These are phyloP conservation scores for Aphaenogaster rudis DNA, from an alignment of 1,140 invertebrate genomes.

Conservation along the genomic window DNA sequence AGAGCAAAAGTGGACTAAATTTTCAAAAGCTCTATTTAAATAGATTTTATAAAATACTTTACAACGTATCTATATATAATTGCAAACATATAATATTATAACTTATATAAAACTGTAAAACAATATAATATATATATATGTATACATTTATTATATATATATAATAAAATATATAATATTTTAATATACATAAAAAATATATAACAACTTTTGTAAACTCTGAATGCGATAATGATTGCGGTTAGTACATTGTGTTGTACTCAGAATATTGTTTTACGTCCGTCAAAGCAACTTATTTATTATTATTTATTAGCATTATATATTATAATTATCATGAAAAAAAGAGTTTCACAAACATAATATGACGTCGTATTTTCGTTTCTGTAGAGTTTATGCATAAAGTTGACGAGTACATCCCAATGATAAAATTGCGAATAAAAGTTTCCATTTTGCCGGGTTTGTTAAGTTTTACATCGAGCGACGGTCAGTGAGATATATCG, in stretches of 20 bases:
- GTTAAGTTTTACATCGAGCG: conserved; percentile 25
- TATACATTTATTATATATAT: too few relatives aligned
- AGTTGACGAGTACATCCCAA: neutral
- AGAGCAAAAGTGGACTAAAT: neutral
- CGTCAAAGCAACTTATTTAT: neutral
- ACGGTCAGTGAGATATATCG: conserved; percentile 24
- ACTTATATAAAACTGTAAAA: neutral
- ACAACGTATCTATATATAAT: neutral
- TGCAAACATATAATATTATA: neutral
- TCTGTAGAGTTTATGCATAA: neutral
- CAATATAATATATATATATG: neutral
- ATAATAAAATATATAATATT: too few relatives aligned
- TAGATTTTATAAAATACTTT: neutral
- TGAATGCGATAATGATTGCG: too few relatives aligned
- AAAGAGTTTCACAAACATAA: conserved; percentile 9
- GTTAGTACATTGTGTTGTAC: neutral
- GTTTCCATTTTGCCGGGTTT: conserved; percentile 21
- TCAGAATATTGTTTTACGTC: neutral
- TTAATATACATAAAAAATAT: too few relatives aligned
- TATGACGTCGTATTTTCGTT: neutral
- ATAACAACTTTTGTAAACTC: neutral
- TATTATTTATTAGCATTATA: neutral
- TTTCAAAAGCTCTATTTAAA: neutral
- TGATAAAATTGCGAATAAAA: conserved; percentile 6
- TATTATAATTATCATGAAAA: neutral